Conservation (phyloP, 2,113 vertebrate species). For the Scartelaos histophorus region DNA sequence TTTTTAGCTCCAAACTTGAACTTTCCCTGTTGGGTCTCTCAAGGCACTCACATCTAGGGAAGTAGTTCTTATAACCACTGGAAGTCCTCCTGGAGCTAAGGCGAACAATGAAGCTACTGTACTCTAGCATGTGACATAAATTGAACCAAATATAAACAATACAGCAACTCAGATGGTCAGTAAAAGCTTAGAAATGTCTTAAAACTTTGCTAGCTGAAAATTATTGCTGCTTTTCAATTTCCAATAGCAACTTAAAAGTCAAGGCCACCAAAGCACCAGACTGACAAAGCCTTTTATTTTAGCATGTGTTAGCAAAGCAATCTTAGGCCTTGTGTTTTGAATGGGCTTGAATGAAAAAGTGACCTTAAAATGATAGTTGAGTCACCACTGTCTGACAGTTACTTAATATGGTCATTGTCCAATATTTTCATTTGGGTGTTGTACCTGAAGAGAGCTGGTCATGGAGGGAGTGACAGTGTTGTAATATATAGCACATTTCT, state of each 20-base stretch:
- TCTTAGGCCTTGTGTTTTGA: conserved; percentile 23
- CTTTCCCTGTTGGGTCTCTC: conserved; percentile 9
- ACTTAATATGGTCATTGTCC: background rate
- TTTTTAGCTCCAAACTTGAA: conserved; percentile 27
- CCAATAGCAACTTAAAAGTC: background rate
- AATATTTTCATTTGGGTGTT: background rate
- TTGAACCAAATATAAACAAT: conserved; percentile 4
- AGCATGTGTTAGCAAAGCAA: conserved; percentile 11
- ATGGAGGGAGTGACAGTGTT: conserved; percentile 8
- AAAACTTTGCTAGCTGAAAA: background rate
- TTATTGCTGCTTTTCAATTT: background rate
- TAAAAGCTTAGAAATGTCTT: background rate
- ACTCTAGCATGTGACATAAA: conserved; percentile 5
- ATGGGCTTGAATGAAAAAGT: conserved; percentile 30
- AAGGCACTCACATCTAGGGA: conserved; percentile 8
- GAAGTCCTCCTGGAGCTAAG: background rate
- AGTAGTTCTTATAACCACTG: conserved; percentile 9
- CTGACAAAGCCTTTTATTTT: background rate
- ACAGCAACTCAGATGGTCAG: background rate
- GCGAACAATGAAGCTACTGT: conserved; percentile 2
- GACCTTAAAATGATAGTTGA: background rate
- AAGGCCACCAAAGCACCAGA: background rate
- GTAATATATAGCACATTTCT: background rate
- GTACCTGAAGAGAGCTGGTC: conserved; percentile 31
- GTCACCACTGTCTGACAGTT: background rate